Base-by-base conservation (phyloP, 2,888 invertebrate species). In the Pycnomerus fuliginosus region DNA sequence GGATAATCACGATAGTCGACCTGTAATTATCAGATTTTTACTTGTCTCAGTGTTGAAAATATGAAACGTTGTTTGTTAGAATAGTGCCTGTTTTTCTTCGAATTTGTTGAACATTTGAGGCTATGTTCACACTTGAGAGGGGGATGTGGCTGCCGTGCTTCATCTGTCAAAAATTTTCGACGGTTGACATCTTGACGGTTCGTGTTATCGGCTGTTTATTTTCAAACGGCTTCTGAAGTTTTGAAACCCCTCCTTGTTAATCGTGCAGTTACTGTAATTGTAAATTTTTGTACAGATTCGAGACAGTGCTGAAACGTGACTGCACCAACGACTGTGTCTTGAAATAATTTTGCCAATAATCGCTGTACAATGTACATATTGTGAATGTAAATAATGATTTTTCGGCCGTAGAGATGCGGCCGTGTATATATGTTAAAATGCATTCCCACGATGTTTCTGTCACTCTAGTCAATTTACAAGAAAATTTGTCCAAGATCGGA, bases 371-470 rank as follows among this genome's bases (percentile, higher is more conserved):
- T 54, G 49, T 22, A 29, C 50, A 31, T 56, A 35, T 47, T 20
- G 20, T 20, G 8, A 20, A 50, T 60, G 58, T 60, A 58, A 52
- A 60, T 58, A 61, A 42, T 40, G 48, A 40, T 37, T 50, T 55
- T 49, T 52, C 50, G 46, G 42, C 49, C 55, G 45, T 42, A 45
- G 41, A 42, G 54, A 51, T 51, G 52, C 55, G 53, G 59, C 53
- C 58, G 44, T 65, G 63, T 64, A 64, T 60, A 62, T 60, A 64
- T 58, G 60, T 66, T 63, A 44, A 61, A 60, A 66, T 44, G 62
- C 70, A 70, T 70, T 70, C 69, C 70, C 68, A 61, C 52, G 56
- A 60, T 54, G 56, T 65, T 66, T 67, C 63, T 67, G 60, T 61
- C 65, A 59, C 65, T 67, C 70, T 71, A 68, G 67, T 68, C 67